Base-by-base conservation (phyloP, 2,888 invertebrate genomes). In the Eupithecia insigniata region DNA sequence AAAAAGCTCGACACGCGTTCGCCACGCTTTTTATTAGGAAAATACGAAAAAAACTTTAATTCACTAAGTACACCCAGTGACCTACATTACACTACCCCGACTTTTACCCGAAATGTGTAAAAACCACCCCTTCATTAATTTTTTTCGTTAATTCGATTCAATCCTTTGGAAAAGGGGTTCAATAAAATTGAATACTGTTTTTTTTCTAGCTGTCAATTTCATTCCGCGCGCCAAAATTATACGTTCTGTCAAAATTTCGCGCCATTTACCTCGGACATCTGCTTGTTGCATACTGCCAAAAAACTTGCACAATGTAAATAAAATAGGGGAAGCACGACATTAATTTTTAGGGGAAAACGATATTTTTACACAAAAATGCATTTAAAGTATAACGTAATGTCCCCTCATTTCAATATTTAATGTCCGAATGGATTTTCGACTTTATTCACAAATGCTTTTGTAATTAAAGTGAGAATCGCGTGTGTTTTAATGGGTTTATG, bases 141-240 rank as follows among this genome's bases (percentile, higher is more conserved):
- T 90, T 90, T 90, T 88, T 84, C 83, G 83, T 36, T 92, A 93
- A 93, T 93, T 89, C 92, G 91, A 94, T 92, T 89, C 90, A 94
- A 92, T 93, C 93, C 93, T 91, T 92, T 91, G 91, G 92, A 92
- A 93, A 30, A 92, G 92, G 92, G 94, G 93, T 92, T 92, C 89
- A 81, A 87, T 90, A 92, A 90, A 91, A 85, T 87, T 88, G 85
- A 79, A 88, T 89, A 91, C 89, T 89, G 85, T 86, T 83, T 88
- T 90, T n/a, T 91, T 90, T 80, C 55, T 55, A 86, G 83, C 86
- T 89, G 90, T 89, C 89, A 90, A 89, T 91, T 87, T 89, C 61
- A 62, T n/a, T 36, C 36, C 26, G 83, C 82, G 86, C 86, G 88
- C 85, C 86, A 88, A 90, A 92, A 92, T 92, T 92, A 90, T 86